Conservation (phyloP, 2,113 vertebrate species). For the Solea senegalensis region DNA sequence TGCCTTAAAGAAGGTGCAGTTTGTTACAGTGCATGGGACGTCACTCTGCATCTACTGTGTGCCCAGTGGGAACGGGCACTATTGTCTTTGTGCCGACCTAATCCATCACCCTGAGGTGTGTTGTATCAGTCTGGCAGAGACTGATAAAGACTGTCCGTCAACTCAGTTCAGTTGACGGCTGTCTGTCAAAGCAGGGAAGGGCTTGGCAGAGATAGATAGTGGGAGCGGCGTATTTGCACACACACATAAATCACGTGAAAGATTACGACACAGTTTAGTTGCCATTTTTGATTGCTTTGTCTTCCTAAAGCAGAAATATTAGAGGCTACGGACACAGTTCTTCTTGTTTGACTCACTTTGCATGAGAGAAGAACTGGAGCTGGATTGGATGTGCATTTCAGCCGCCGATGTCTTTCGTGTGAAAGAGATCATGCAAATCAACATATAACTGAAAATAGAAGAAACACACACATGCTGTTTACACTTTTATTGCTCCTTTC, state of each 20-base stretch:
- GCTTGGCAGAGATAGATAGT: constrained; percentile 59
- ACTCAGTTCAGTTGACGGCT: constrained; percentile 61
- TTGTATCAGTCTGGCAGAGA: constrained; percentile 52
- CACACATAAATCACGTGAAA: constrained; percentile 61
- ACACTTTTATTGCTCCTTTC: constrained; percentile 43
- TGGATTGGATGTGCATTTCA: not conserved
- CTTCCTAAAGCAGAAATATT: not conserved
- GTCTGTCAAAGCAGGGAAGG: constrained; percentile 60
- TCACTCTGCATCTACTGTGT: constrained; percentile 19
- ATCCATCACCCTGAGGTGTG: constrained; percentile 65
- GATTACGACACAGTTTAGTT: constrained; percentile 21
- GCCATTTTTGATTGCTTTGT: not conserved
- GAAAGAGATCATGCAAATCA: constrained; percentile 3
- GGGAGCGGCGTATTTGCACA: constrained; percentile 33
- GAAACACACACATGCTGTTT: constrained; percentile 50
- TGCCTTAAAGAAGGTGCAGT: constrained; percentile 12
- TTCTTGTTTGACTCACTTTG: not conserved
- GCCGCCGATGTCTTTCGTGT: constrained; percentile 11
- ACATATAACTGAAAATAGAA: constrained; percentile 25
- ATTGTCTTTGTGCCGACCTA: constrained; percentile 54
- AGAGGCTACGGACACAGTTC: not conserved
- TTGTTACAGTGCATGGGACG: constrained; percentile 18
- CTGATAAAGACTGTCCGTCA: constrained; percentile 74
- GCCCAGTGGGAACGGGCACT: constrained; percentile 28
- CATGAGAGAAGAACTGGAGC: not conserved